Evolutionary conservation across 2,888 invertebrate species (phyloP), one percentile per base, ranked within the genome.

Genomic region (Archaeoteleia sp.): DNA sequence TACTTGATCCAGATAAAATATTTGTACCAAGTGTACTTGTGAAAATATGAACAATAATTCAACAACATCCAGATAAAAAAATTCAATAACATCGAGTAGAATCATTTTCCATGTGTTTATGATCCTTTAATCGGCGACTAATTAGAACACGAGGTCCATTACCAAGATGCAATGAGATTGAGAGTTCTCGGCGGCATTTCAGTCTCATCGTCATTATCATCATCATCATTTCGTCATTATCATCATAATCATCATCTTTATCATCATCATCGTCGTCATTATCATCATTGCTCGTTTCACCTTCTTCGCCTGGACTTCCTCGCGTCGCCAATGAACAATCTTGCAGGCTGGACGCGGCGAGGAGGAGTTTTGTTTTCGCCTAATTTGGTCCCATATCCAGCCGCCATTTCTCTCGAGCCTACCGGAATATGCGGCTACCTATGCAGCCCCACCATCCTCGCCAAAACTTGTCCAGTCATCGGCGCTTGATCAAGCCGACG

Each of bases 401-500:
- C 69, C 74, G 73, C 74, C 74, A 67, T 75, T 73, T 67, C 70
- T 74, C 71, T 74, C 53, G 69, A 70, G 66, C 73, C 71, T 63
- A 55, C 62, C 35, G 46, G 51, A 46, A 57, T 55, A 65, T 68
- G 63, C 58, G 70, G 67, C 75, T 76, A 73, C 75, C 61, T 71
- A 48, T 48, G 34, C 46, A 54, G 34, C 67, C 73, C 75, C 75
- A 62, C 71, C 66, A 65, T 69, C 48, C 67, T 67, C 72, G 60
- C 30, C 40, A 25, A 76, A 81, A 79, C 55, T 77, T 81, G 82
- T 77, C 78, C 72, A 82, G 82, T 82, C 82, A 82, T 81, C 76
- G 81, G 76, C 74, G 74, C 81, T 80, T 81, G 81, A 82, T 81
- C 82, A 78, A 81, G 80, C 81, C 81, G 79, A 80, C 82, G 73